These are phyloP conservation scores for Rhynchonycteris naso DNA, from an alignment of 2,797 vertebrate genomes.

Conservation along the genomic window DNA sequence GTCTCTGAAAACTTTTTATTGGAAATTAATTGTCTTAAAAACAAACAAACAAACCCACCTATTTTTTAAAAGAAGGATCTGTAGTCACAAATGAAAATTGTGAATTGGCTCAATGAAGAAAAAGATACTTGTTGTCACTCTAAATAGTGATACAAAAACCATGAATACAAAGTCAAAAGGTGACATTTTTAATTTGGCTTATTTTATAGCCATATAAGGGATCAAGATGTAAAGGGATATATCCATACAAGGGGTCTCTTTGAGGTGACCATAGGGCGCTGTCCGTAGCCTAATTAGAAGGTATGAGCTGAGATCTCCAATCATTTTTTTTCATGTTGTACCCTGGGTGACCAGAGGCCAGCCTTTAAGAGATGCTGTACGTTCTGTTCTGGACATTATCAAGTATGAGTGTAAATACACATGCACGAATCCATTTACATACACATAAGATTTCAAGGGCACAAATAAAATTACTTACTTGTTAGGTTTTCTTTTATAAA, in stretches of 20 bases:
- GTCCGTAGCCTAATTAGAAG: background rate
- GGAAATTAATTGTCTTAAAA: slow-evolving; percentile 4
- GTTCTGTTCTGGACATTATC: background rate
- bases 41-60: background rate
- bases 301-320: background rate
- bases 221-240: background rate
- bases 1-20: background rate
- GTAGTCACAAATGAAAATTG: slow-evolving; percentile 11
- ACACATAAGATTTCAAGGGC: slow-evolving; percentile 64
- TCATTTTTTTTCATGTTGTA: background rate
- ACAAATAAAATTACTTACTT: slow-evolving; percentile 90
- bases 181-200: background rate
- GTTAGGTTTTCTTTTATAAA: slow-evolving; percentile 93
- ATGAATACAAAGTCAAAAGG: slow-evolving; percentile 36
- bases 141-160: slow-evolving; percentile 4
- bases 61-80: background rate
- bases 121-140: slow-evolving; percentile 16
- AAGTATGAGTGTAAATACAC: slow-evolving; percentile 43
- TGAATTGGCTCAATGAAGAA: slow-evolving; percentile 18
- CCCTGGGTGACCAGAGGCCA: background rate
- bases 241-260: too few species aligned
- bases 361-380: background rate
- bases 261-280: background rate
- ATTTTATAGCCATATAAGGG: background rate
- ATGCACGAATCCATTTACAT: slow-evolving; percentile 70